Evolutionary conservation across 2,888 invertebrate genomes (phyloP), one percentile per base, ranked within the genome.

Genomic region (Habroteleia sp.): DNA sequence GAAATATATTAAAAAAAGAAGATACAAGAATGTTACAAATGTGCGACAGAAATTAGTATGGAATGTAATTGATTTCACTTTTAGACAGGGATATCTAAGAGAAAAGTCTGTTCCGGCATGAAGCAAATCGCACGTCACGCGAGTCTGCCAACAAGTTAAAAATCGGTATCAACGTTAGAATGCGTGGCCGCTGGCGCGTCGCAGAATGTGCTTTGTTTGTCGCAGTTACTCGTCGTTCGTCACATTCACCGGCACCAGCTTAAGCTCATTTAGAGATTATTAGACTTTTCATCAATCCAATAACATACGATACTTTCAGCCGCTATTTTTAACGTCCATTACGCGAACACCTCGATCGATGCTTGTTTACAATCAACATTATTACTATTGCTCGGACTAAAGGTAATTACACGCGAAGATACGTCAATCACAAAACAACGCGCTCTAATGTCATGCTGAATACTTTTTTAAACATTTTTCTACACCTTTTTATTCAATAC

Each of bases 81-180:
- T 62, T 62, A 17, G 17, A 23, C 48, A 25, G 27, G 17, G 20
- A 31, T 13, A 41, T 42, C 41, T 27, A 10, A 11, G 20, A 41
- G 48, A 56, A 37, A 42, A 20, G 13, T 20, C 14, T 44, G 16
- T 46, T 65, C 39, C 42, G 54, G 52, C 33, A 31, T 23, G 35
- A 31, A 63, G 39, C 41, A 42, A 62, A 42, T 44, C 42, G 33
- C 25, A 2, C 52, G 62, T 71, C 75, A 73, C 74, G 76, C 77
- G 62, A 76, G 6, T 72, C 69, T 77, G 77, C 79, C 81, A 83
- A 83, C 81, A 81, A 83, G 81, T 82, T 79, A 80, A 66, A 81
- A 82, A 82, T 81, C 78, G 72, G 66, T 73, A 79, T 69, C 77
- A 16, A 23, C 7, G 46, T 29, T 31, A 35, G 29, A 31, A 54